Conservation (phyloP, 2,888 invertebrate species). For the Ceratothoa steindachneri region DNA sequence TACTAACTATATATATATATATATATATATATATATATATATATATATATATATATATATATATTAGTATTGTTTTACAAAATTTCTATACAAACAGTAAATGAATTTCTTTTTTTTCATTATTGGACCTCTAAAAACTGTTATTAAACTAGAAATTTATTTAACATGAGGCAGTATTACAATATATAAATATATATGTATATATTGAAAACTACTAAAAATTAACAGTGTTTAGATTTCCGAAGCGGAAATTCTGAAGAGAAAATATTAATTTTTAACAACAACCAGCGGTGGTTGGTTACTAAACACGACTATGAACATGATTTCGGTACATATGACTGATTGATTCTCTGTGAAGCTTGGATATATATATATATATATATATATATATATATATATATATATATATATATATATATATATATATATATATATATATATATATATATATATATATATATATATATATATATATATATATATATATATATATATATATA, state of each 20-base stretch:
- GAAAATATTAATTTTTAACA: too few relatives aligned
- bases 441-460: neutral
- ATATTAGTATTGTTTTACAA: neutral
- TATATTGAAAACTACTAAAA: neutral
- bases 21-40: neutral
- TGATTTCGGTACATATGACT: too few relatives aligned
- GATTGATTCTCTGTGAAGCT: too few relatives aligned
- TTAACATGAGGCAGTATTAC: neutral
- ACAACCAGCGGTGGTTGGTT: too few relatives aligned
- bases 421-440: neutral
- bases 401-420: neutral
- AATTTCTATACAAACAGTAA: neutral
- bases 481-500: neutral
- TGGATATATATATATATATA: too few relatives aligned
- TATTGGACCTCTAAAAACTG: neutral
- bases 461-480: neutral
- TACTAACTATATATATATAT: too few relatives aligned
- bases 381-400: too few relatives aligned
- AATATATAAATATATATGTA: neutral
- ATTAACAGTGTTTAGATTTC: too few relatives aligned
- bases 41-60: neutral
- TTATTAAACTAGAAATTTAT: neutral
- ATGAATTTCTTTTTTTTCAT: neutral
- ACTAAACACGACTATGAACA: too few relatives aligned
- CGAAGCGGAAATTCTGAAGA: too few relatives aligned